Base-by-base conservation (phyloP, 2,797 vertebrate genomes). In the Clarias pachynema region DNA sequence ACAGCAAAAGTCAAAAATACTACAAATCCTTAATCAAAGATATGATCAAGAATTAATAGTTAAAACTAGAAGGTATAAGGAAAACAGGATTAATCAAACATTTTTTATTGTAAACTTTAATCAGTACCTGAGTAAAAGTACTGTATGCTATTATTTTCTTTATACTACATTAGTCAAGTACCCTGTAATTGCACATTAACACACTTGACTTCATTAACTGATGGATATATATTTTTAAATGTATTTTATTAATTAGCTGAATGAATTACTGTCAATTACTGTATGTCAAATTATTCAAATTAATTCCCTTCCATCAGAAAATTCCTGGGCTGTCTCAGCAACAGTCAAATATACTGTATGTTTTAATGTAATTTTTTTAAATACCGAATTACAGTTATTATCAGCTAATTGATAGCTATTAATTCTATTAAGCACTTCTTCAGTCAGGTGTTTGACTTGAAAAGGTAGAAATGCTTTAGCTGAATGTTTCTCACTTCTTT, bases 311-410 rank as follows among this genome's bases (percentile, higher is more conserved):
- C 26, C 26, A 65, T 81, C 37, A 81, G n/a, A 37, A 57, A n/a
- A 5, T 5, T 74, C 31, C 34, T 63, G 72, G 53, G 73, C 59
- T 62, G 5, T 44, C 60, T 84, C 74, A 53, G 56, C 59, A 81
- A 7, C 31, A 75, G 75, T 72, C 37, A 44, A 44, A 44, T 24
- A n/a, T 44, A 49, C 44, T 49, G 44, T 49, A 12, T 34, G 12
- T 37, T 44, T 72, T 56, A 26, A 68, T 57, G n/a, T 69, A 53
- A 75, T 84, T 79, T 59, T 29, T 49, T 56, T 70, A 31, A 60
- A 29, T 60, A 78, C 1, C 40, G 22, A 56, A 78, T 79, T 78
- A 31, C 24, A 57, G 16, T 44, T 57, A 68, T 68, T 16, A 31
- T 63, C 37, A 74, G 15, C 49, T 59, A 69, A 68, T 26, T 81